Conservation (phyloP, 1,140 invertebrate species). For the Cydia strobilella region DNA sequence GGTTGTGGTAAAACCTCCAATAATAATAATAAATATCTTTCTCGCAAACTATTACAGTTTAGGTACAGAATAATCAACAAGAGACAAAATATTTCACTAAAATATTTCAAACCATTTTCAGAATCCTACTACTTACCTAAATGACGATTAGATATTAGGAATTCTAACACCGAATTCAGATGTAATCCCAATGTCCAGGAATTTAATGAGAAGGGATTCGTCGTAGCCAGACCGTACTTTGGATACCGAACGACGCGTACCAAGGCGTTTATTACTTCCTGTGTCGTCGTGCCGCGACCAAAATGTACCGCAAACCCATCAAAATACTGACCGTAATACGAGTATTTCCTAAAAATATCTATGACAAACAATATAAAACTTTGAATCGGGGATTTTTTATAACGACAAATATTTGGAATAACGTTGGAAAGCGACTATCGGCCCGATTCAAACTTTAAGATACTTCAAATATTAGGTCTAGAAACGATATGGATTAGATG, state of each 20-base stretch:
- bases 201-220: constrained; percentile 47
- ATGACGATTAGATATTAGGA: constrained; percentile 30
- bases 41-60: no score
- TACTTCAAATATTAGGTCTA: no score
- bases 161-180: constrained; percentile 36
- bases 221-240: constrained; percentile 40
- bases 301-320: constrained; percentile 59
- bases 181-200: constrained; percentile 38
- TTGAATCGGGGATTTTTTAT: constrained; percentile 37
- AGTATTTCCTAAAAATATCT: constrained; percentile 59
- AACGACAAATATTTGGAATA: constrained; percentile 19
- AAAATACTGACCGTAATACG: constrained; percentile 58
- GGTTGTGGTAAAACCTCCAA: no score
- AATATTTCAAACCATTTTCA: background rate
- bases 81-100: background rate
- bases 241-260: constrained; percentile 40
- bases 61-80: no score
- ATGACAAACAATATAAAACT: constrained; percentile 39
- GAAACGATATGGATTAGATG: no score
- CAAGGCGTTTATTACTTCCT: constrained; percentile 67
- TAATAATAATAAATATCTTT: no score
- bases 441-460: no score
- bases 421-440: background rate
- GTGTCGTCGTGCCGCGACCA: constrained; percentile 54
- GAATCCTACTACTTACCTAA: background rate